Base-by-base conservation (phyloP, 2,113 vertebrate genomes). In the Dendrocopos noguchii region DNA sequence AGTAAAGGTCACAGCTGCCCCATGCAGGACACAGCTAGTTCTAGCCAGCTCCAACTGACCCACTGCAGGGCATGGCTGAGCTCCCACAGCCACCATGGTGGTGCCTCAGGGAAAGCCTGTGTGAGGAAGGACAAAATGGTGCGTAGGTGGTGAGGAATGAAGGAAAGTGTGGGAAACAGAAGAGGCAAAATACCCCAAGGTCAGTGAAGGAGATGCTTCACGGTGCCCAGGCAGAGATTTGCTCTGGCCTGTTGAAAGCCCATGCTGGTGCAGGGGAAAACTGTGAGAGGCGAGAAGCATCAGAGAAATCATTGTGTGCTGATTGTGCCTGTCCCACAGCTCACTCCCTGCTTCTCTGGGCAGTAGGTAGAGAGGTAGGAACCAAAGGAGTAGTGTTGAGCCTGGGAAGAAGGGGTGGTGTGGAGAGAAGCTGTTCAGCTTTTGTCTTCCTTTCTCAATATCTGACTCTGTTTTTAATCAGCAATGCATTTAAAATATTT, bases 21-120 rank as follows among this genome's bases (percentile, higher is more conserved):
- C 15, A 0, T 20, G 34, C 42, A 0, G 0, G 21, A 36, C 57
- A 34, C 6, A 10, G 57, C 27, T 2, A 1, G 22, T 18, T 66
- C 60, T 6, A 8, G 53, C 31, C 2, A 1, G 16, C 13, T 66
- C 56, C 68, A 68, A 20, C 8, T 1, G 0, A 1, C 16, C 16
- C 76, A 18, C 12, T 1, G 28, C 63, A 65, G 63, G 27, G 25
- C 42, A 67, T 6, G 11, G 28, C 29, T 44, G 20, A 46, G 44
- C 14, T 21, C 65, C 65, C 29, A n/a, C 44, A 10, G 65, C 44
- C 28, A 46, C 21, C 3, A 28, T 10, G 19, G 39, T 19, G 25
- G 39, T 19, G 19, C 29, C 66, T 25, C 24, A 10, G 21, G 31
- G 44, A 68, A 47, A 68, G 63, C 31, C 31, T 16, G 31, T 7